A percentile compares a stretch with the other conserved stretches of the same genome.
Conservation (phyloP, 2,888 invertebrate genomes). For the Pseudococcus longispinus region DNA sequence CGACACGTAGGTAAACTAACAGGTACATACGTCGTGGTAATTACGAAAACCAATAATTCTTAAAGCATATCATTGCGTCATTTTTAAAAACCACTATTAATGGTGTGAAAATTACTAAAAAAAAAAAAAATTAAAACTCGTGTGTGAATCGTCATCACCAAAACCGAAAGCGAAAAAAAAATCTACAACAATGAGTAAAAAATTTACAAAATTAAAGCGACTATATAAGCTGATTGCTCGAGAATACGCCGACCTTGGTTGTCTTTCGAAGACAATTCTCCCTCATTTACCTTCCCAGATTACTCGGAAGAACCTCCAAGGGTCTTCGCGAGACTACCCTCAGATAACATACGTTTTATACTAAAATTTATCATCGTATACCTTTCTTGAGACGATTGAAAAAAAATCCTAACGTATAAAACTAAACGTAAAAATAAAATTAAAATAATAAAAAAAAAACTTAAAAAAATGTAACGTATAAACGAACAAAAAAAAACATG, state of each 20-base stretch:
- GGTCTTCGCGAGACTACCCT: neutral
- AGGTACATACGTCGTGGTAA: neutral
- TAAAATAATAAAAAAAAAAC: neutral
- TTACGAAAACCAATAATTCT: neutral
- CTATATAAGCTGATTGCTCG: conserved; percentile 17
- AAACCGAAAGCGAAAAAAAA: conserved; percentile 17
- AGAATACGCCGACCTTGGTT: neutral
- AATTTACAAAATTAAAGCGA: neutral
- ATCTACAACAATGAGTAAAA: conserved; percentile 1
- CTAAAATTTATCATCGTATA: conserved; percentile 23
- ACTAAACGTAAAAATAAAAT: conserved; percentile 12
- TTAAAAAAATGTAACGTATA: conserved; percentile 25
- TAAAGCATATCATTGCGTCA: neutral
- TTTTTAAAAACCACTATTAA: neutral
- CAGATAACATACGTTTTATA: neutral
- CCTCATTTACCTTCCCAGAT: neutral
- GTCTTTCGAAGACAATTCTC: neutral
- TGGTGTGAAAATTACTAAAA: neutral
- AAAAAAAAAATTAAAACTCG: neutral
- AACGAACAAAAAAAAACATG: conserved; percentile 52
- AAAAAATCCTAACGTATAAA: neutral
- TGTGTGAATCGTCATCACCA: conserved; percentile 2
- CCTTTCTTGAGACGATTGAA: neutral
- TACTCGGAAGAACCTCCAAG: neutral
- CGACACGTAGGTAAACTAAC: neutral